Percentiles rank a stretch among this genome's conserved stretches.
These are phyloP conservation scores for Drosophila kikkawai DNA, from an alignment of 1,140 invertebrate genomes.

Conservation along the genomic window DNA sequence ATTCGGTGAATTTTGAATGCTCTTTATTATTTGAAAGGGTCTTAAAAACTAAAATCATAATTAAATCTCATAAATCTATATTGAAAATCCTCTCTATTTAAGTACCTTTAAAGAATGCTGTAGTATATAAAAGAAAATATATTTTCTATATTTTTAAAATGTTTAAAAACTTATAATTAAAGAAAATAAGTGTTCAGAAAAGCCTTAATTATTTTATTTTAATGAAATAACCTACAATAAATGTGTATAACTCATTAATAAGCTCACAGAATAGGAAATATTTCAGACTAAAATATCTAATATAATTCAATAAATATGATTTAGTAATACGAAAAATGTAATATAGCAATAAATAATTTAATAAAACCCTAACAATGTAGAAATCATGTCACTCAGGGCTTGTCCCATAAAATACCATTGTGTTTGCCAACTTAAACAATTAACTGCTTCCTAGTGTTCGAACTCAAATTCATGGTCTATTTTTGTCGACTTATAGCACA, in stretches of 20 bases:
- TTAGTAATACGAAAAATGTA: no score
- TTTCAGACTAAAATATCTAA: neutral
- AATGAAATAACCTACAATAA: no score
- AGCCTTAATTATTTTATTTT: neutral
- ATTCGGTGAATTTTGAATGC: neutral
- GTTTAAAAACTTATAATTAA: neutral
- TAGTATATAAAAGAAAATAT: no score
- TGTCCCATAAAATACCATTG: neutral
- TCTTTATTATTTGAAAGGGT: neutral
- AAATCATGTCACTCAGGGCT: neutral
- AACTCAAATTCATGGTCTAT: constrained; percentile 4
- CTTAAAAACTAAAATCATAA: no score
- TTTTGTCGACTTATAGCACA: constrained; percentile 12
- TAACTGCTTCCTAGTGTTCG: neutral
- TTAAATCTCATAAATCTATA: no score
- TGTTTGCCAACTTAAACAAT: neutral
- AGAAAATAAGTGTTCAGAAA: neutral
- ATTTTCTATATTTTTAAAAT: no score
- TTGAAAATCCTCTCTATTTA: no score
- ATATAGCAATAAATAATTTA: neutral
- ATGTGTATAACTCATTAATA: no score
- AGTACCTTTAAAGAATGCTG: no score
- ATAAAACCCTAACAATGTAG: neutral
- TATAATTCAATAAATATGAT: neutral
- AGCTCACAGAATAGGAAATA: no score